Conservation (phyloP, 2,113 vertebrate species). For the Emydocephalus ijimae region DNA sequence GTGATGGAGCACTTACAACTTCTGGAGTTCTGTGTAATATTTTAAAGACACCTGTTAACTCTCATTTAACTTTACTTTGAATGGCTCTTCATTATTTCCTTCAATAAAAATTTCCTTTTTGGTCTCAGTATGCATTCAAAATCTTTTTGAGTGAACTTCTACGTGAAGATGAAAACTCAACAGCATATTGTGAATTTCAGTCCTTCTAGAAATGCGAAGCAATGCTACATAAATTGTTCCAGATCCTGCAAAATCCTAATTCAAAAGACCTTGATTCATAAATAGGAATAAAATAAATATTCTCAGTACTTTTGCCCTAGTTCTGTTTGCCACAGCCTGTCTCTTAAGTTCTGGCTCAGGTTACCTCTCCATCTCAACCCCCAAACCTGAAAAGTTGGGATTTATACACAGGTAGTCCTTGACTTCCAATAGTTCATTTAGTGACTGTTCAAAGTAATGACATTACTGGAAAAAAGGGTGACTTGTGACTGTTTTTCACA, state of each 20-base stretch:
- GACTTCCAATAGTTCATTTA: neutral
- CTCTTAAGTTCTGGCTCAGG: neutral
- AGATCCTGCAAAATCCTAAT: neutral
- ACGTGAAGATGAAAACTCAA: neutral
- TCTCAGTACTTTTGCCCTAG: neutral
- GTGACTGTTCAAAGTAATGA: neutral
- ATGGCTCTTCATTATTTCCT: neutral
- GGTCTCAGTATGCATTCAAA: neutral
- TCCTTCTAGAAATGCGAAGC: neutral
- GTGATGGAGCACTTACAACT: too few relatives aligned
- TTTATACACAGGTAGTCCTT: neutral
- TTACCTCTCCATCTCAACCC: conserved; percentile 6
- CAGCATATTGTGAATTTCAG: neutral
- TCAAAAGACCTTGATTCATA: neutral
- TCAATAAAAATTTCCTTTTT: neutral
- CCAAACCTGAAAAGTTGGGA: neutral
- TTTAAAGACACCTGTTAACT: neutral
- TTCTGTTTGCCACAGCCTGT: neutral
- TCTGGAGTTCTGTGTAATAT: conserved; percentile 17
- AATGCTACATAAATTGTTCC: neutral
- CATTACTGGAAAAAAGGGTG: too few relatives aligned
- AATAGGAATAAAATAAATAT: neutral
- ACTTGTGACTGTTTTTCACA: neutral
- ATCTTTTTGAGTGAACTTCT: neutral
- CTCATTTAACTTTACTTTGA: neutral